Evolutionary conservation across 2,113 vertebrate genomes (phyloP).

Genomic region (Gambusia affinis): DNA sequence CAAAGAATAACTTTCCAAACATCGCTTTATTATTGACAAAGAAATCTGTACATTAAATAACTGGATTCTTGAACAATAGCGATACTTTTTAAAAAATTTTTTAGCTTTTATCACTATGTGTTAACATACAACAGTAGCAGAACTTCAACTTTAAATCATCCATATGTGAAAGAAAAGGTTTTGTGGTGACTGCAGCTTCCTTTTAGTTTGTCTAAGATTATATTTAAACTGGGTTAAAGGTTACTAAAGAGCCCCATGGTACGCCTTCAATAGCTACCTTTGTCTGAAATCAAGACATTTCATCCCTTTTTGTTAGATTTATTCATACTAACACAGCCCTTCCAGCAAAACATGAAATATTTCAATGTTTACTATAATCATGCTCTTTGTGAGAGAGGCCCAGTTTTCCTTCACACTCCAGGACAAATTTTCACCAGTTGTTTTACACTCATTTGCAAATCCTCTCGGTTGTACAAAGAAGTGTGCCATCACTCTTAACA

Average conservation of each 20-base stretch:
- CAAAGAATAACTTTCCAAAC: not conserved
- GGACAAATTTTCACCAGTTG: not conserved
- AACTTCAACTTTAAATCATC: not conserved
- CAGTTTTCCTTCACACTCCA: not conserved
- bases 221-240: not conserved
- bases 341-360: not conserved
- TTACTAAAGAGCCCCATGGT: not conserved
- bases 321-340: not conserved
- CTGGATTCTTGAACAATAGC: not conserved
- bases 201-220: not conserved
- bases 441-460: slow-evolving; percentile 10
- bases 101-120: not conserved
- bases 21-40: not conserved
- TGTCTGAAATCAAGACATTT: not conserved
- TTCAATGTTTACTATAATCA: not conserved
- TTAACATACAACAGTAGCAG: not conserved
- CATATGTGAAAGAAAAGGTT: not conserved
- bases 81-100: not conserved
- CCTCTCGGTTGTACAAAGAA: not conserved
- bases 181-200: not conserved
- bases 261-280: not conserved
- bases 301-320: not conserved
- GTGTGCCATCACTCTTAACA: not conserved
- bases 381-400: not conserved
- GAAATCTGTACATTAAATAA: not conserved